Evolutionary conservation across 2,113 vertebrate species (phyloP).

Genomic region (Anhinga rufa): DNA sequence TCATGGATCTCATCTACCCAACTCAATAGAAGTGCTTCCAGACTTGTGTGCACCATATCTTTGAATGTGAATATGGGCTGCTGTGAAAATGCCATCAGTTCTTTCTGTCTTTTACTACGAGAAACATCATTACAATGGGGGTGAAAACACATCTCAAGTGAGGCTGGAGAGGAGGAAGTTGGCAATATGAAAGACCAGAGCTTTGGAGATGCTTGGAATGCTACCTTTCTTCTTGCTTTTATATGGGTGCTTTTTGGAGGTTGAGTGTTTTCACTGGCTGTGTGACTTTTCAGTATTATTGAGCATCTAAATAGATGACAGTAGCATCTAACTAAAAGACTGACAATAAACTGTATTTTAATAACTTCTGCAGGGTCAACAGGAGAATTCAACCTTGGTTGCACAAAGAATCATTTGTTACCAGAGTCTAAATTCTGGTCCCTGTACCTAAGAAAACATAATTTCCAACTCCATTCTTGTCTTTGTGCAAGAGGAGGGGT

Average conservation of each 20-base stretch:
- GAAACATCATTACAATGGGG: background rate
- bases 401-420: background rate
- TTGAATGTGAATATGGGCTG: background rate
- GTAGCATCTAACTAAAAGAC: background rate
- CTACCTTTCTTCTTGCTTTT: background rate
- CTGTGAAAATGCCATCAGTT: background rate
- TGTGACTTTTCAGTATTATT: background rate
- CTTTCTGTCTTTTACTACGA: background rate
- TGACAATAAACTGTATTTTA: background rate
- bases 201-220: background rate
- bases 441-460: background rate
- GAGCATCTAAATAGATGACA: background rate
- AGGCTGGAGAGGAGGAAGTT: background rate
- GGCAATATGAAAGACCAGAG: background rate
- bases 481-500: background rate
- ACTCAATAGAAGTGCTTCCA: background rate
- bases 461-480: background rate
- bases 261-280: background rate
- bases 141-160: background rate
- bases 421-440: background rate
- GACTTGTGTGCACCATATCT: rapidly evolving
- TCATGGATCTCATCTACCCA: background rate
- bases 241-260: background rate
- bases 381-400: background rate
- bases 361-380: background rate